Percentiles rank a stretch among this genome's conserved stretches.
Conservation (phyloP, 2,797 vertebrate species). For the Chiloscyllium punctatum region DNA sequence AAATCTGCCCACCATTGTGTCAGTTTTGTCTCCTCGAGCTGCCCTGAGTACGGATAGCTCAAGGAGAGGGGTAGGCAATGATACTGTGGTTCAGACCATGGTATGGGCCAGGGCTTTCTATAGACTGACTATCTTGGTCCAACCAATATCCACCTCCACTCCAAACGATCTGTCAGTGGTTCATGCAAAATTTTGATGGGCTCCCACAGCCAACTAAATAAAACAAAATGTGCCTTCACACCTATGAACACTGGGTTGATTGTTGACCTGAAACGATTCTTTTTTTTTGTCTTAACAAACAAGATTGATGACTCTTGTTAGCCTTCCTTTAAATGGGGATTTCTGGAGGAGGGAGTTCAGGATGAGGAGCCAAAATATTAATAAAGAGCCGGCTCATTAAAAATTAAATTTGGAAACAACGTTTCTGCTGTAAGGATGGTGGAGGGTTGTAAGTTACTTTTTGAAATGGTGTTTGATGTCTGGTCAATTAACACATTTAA, state of each 20-base stretch:
- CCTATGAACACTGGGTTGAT: neutral
- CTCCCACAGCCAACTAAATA: neutral
- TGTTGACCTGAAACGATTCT: neutral
- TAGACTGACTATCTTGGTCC: too few relatives aligned
- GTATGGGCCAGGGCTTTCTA: neutral
- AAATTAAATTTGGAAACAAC: neutral
- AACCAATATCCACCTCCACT: too few relatives aligned
- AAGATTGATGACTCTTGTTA: neutral
- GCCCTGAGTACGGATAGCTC: too few relatives aligned
- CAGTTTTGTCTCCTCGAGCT: neutral
- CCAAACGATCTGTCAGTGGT: neutral
- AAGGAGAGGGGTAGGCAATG: too few relatives aligned
- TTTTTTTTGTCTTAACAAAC: neutral
- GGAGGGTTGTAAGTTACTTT: neutral
- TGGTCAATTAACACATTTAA: too few relatives aligned
- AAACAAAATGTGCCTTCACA: neutral
- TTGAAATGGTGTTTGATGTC: neutral
- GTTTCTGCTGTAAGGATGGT: too few relatives aligned
- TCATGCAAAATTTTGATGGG: rapidly evolving
- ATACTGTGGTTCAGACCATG: neutral
- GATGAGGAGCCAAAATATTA: neutral
- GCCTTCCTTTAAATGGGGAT: too few relatives aligned
- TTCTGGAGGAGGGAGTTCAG: too few relatives aligned
- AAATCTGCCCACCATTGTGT: neutral
- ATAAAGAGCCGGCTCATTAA: neutral